Evolutionary conservation across 37 sponge, comb jelly and placozoan genomes (phyloP).

Genomic region (Bolinopsis microptera): DNA sequence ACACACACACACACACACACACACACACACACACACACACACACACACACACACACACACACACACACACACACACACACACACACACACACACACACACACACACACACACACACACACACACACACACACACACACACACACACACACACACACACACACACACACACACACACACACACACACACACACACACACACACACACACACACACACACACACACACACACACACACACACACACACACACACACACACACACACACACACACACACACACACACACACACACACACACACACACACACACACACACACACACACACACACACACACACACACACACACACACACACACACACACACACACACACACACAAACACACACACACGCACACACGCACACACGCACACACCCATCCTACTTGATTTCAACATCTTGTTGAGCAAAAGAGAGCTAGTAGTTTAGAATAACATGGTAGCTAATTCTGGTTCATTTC

Average conservation of each 20-base stretch:
- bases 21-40: conserved; percentile 71
- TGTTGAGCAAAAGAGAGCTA: neutral
- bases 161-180: conserved; percentile 68
- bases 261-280: conserved; percentile 61
- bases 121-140: conserved; percentile 64
- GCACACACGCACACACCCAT: conserved; percentile 28
- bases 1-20: conserved; percentile 71
- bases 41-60: conserved; percentile 73
- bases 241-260: conserved; percentile 50
- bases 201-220: conserved; percentile 67
- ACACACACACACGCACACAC: conserved; percentile 50
- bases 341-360: conserved; percentile 72
- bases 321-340: conserved; percentile 72
- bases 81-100: conserved; percentile 67
- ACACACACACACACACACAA: conserved; percentile 53
- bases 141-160: conserved; percentile 33
- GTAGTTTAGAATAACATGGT: neutral
- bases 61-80: conserved; percentile 71
- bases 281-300: conserved; percentile 66
- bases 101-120: conserved; percentile 69
- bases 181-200: conserved; percentile 69
- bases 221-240: conserved; percentile 66
- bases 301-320: conserved; percentile 69
- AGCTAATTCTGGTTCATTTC: no score
- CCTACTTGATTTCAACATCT: neutral